Evolutionary conservation across 2,797 vertebrate genomes (phyloP), one percentile per base, ranked within the genome.

Genomic region (Chrysolophus pictus): DNA sequence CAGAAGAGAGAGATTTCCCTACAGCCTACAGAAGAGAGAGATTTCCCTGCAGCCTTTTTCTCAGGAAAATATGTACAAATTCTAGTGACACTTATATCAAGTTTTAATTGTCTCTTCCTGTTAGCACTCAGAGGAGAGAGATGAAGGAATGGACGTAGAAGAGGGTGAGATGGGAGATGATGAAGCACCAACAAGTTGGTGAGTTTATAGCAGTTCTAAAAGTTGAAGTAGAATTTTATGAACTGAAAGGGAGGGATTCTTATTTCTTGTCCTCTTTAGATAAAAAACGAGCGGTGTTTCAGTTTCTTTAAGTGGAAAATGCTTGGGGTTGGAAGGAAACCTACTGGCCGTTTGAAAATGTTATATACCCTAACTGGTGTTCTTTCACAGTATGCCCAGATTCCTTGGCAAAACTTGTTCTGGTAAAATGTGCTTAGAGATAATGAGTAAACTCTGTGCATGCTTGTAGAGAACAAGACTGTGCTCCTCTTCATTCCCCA

Each of bases 131-230:
- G 99, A 99, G 85, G 99, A 99, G 73, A 98, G 98, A 97, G 99
- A 99, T 76, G 99, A 99, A 78, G 98, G 98, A 56, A 99, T 99
- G 98, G 99, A 99, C 2, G 99, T 99, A 64, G 99, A 99, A 91
- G 99, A 99, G 97, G 99, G 99, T 69, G 99, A 99, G 97, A 99
- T 99, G 99, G 99, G 99, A 89, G 99, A 99, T 91, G 99, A 99
- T 87, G 99, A 99, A 87, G 97, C 98, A 42, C 98, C 99, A n/a
- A 98, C 98, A 44, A 98, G 98, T 8, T 99, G 99, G 99, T 99
- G 85, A 98, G 97, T 64, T 77, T 90, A 31, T 35, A 74, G 23
- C 26, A 53, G 9, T 69, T 71, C 42, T 55, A 16, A 70, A 63
- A 44, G 46, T 49, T 79, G 31, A 47, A 69, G 37, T 24, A 44